phyloP scores from a whole-genome alignment of 2,113 vertebrate species.

The Lonchura striata region DNA sequence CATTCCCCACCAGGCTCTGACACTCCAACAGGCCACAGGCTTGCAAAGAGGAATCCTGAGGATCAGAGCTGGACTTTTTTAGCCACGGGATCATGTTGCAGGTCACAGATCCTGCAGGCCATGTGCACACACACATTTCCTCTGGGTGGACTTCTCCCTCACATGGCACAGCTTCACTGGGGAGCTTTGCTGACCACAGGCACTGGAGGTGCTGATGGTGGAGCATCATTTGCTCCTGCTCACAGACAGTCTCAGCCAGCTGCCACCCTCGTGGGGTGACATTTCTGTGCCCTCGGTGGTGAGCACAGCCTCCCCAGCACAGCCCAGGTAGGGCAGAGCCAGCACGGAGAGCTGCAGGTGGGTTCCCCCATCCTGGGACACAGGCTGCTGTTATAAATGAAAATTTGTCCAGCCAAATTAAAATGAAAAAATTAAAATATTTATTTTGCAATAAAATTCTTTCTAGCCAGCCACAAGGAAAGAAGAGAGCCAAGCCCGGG shows the following conservation, averaged over 20 bases:
- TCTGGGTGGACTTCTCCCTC: background rate
- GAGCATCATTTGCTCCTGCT: background rate
- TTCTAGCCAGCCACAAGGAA: too few species aligned
- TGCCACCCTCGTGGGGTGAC: background rate
- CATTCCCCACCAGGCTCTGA: background rate
- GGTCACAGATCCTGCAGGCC: background rate
- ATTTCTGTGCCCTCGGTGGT: rapidly evolving
- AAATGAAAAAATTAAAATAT: too few species aligned
- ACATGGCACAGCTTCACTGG: rapidly evolving
- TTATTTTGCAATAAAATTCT: too few species aligned
- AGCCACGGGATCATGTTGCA: background rate
- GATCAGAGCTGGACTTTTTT: background rate
- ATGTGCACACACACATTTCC: rapidly evolving
- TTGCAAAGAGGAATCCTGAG: background rate
- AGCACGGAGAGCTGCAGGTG: rapidly evolving
- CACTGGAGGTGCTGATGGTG: rapidly evolving
- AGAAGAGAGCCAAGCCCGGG: too few species aligned
- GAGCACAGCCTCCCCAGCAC: background rate
- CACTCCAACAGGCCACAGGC: background rate
- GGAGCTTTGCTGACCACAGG: background rate
- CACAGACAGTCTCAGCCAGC: background rate
- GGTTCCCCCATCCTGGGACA: background rate
- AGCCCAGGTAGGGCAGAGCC: rapidly evolving
- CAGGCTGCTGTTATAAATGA: too few species aligned
- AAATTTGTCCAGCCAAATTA: too few species aligned